A percentile compares a stretch with the other conserved stretches of the same genome.
Conservation (phyloP, 2,888 invertebrate genomes). For the Epirrhoe alternata region DNA sequence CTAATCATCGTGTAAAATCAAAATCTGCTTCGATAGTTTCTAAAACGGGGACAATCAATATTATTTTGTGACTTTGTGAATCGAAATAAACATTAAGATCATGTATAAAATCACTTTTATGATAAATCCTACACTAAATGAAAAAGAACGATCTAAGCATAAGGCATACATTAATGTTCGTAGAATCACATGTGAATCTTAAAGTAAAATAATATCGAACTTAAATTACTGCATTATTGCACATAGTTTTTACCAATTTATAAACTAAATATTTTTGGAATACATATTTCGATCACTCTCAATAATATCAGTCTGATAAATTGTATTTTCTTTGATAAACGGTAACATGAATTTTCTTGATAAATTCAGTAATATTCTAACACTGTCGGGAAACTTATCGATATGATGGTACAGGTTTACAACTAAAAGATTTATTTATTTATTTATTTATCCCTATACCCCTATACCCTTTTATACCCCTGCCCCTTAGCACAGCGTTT, state of each 20-base stretch:
- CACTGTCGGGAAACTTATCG: neutral
- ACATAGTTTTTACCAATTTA: slow-evolving; percentile 21
- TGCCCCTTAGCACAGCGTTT: too few relatives aligned
- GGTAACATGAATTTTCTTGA: neutral
- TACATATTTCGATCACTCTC: slow-evolving; percentile 20
- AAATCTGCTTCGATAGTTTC: neutral
- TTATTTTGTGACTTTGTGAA: neutral
- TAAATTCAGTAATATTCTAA: neutral
- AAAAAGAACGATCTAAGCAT: neutral
- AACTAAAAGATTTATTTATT: neutral
- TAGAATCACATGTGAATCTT: slow-evolving; percentile 10
- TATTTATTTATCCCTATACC: too few relatives aligned
- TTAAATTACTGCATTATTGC: slow-evolving; percentile 20
- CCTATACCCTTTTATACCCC: too few relatives aligned
- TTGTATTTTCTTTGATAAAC: slow-evolving; percentile 2
- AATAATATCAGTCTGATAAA: slow-evolving; percentile 28
- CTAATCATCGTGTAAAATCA: neutral
- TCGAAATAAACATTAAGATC: too few relatives aligned
- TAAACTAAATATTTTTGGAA: slow-evolving; percentile 23
- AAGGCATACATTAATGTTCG: neutral
- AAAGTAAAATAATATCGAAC: slow-evolving; percentile 17
- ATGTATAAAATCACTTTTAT: neutral
- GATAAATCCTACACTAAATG: neutral
- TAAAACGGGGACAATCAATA: neutral
- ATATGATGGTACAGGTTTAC: neutral